A percentile compares a stretch with the other conserved stretches of the same genome.
These are phyloP conservation scores for Macrostomum lignano DNA, from an alignment of 1,140 invertebrate species.

Conservation along the genomic window DNA sequence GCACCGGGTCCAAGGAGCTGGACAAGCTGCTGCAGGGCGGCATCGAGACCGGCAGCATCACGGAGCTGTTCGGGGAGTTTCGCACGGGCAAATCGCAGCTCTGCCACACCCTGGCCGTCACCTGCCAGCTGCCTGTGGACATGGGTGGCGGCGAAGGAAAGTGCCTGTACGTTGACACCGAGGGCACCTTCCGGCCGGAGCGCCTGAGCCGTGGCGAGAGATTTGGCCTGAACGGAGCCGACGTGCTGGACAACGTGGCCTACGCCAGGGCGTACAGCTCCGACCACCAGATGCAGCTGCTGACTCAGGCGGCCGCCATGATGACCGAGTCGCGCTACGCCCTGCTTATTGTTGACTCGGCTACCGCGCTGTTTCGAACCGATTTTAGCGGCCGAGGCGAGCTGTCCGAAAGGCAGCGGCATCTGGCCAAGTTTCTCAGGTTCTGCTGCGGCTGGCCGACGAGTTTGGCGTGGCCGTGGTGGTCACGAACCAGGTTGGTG, in stretches of 20 bases:
- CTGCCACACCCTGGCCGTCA: constrained; percentile 84
- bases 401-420: constrained; percentile 62
- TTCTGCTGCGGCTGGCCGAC: constrained; percentile 65
- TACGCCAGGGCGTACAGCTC: constrained; percentile 82
- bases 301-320: constrained; percentile 73
- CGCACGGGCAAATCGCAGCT: constrained; percentile 87
- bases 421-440: constrained; percentile 64
- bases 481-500: constrained; percentile 95
- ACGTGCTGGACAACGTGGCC: constrained; percentile 82
- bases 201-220: constrained; percentile 31
- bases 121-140: constrained; percentile 81
- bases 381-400: constrained; percentile 86
- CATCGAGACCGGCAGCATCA: constrained; percentile 94
- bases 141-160: constrained; percentile 91
- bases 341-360: constrained; percentile 75
- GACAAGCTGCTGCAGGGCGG: constrained; percentile 36
- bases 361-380: constrained; percentile 71
- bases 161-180: constrained; percentile 87
- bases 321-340: constrained; percentile 91
- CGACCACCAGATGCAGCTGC: constrained; percentile 70
- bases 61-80: constrained; percentile 95
- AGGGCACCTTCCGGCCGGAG: constrained; percentile 60
- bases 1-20: constrained; percentile 61
- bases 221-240: constrained; percentile 48
- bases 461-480: constrained; percentile 95